These are phyloP conservation scores for Apis cerana DNA, from an alignment of 1,140 invertebrate species.

Conservation along the genomic window DNA sequence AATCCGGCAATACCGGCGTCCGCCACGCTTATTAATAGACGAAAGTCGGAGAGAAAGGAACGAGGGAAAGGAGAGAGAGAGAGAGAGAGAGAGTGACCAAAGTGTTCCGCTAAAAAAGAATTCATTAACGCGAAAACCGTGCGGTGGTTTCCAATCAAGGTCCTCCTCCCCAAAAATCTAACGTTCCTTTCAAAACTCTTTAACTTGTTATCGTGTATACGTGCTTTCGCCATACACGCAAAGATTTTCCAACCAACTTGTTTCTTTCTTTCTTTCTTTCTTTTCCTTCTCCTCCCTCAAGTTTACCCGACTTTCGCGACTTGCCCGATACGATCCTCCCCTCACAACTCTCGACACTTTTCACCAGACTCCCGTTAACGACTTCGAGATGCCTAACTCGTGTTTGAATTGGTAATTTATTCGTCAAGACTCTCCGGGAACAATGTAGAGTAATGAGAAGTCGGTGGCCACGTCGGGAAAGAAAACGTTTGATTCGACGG, in stretches of 20 bases:
- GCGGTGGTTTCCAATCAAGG: slow-evolving; percentile 13
- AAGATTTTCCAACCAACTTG: not conserved
- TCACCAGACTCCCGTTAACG: not conserved
- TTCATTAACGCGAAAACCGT: slow-evolving; percentile 29
- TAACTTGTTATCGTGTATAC: not conserved
- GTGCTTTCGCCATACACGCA: no score
- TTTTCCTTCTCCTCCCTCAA: not conserved
- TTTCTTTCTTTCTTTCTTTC: not conserved
- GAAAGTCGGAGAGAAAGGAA: not conserved
- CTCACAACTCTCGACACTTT: not conserved
- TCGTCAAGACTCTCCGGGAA: not conserved
- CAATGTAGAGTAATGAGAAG: not conserved
- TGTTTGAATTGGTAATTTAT: not conserved
- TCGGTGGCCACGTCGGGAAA: not conserved
- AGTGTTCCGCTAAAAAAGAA: slow-evolving; percentile 28
- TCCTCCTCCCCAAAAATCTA: not conserved
- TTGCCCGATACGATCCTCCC: not conserved
- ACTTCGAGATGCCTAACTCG: not conserved
- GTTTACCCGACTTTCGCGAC: no score
- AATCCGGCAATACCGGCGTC: slow-evolving; percentile 3
- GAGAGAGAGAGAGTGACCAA: not conserved
- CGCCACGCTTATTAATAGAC: slow-evolving; percentile 30
- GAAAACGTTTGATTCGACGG: slow-evolving; percentile 35
- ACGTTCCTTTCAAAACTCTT: slow-evolving; percentile 11
- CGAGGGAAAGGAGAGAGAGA: not conserved